Conservation (phyloP, 2,113 vertebrate genomes). For the Lasiurus cinereus region DNA sequence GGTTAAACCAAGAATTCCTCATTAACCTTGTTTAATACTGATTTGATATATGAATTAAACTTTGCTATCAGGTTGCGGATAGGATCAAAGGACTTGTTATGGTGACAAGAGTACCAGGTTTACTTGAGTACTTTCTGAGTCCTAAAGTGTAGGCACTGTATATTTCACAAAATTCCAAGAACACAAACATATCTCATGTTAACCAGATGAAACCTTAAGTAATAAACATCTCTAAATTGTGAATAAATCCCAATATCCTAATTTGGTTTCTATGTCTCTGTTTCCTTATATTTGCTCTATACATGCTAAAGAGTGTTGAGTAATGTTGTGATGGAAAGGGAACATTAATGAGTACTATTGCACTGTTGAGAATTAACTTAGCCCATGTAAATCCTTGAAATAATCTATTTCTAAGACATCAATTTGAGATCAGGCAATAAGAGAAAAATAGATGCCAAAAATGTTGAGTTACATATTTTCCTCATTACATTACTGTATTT, state of each 20-base stretch:
- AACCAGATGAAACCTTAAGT: not conserved
- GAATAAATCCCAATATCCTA: not conserved
- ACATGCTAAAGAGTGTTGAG: not conserved
- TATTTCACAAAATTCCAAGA: not conserved
- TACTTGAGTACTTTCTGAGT: not conserved
- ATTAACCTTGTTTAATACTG: not conserved
- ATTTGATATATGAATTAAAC: not conserved
- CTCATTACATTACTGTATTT: not conserved
- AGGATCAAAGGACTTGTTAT: not conserved
- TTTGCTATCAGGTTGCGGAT: not conserved
- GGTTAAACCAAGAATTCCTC: not conserved
- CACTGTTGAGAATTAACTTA: not conserved
- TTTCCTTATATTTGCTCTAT: not conserved
- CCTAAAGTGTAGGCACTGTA: not conserved
- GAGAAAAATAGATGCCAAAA: not conserved
- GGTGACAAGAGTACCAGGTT: not conserved
- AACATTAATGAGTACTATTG: not conserved
- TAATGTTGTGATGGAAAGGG: not conserved
- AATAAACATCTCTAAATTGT: not conserved
- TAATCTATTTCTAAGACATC: not conserved
- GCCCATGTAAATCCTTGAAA: not conserved
- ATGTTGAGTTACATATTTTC: not conserved
- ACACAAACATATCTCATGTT: not conserved
- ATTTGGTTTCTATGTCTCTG: not conserved
- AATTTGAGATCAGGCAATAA: not conserved